A percentile compares a stretch with the other conserved stretches of the same genome.
phyloP scores from a whole-genome alignment of 1,140 invertebrate genomes.

The Pogonognathellus flavescens region DNA sequence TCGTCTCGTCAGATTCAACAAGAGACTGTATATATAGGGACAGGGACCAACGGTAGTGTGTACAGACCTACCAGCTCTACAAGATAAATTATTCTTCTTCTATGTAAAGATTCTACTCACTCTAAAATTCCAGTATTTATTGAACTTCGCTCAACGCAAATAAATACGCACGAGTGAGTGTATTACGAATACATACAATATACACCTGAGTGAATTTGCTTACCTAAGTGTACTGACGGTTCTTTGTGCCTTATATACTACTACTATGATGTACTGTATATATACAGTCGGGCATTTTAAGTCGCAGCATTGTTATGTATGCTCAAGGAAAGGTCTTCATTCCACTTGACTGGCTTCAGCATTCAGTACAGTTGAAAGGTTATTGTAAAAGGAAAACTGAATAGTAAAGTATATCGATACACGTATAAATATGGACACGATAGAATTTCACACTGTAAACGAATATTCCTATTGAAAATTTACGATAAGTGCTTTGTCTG shows the following conservation, averaged over 20 bases:
- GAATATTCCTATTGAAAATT: conserved; percentile 31
- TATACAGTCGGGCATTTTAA: no score
- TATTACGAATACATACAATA: no score
- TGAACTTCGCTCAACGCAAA: background rate
- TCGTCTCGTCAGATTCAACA: no score
- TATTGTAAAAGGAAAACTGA: conserved; percentile 2
- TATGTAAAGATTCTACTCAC: no score
- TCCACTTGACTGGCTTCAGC: conserved; percentile 40
- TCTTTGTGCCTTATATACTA: background rate
- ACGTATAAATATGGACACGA: no score
- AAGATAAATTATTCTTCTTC: no score
- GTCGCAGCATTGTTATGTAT: conserved; percentile 1
- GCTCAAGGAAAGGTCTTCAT: conserved; percentile 21
- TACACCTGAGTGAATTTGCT: conserved; percentile 4
- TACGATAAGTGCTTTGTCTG: conserved; percentile 38
- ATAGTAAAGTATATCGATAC: no score
- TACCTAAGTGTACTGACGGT: conserved; percentile 2
- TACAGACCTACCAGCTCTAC: no score
- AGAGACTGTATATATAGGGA: background rate
- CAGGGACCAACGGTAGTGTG: background rate
- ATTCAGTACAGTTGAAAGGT: background rate
- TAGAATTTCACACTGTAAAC: background rate
- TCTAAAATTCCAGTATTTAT: no score
- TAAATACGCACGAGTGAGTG: conserved; percentile 32
- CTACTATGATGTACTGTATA: conserved; percentile 18